Conservation (phyloP, 2,797 vertebrate genomes). For the Poeciliopsis infans region DNA sequence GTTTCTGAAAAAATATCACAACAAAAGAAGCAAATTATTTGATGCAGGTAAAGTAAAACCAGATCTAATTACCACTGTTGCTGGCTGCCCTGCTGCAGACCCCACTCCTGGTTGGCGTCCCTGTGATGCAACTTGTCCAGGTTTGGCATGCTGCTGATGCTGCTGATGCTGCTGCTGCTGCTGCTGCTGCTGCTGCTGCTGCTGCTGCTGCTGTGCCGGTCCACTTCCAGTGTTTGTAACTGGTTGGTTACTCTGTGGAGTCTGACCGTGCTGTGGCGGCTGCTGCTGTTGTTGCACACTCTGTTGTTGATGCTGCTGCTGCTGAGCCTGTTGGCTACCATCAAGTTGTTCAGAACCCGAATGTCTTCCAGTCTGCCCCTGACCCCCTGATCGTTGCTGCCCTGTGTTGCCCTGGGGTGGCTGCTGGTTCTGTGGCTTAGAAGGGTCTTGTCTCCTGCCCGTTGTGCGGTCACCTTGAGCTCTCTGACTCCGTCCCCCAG, state of each 20-base stretch:
- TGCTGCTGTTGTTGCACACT: conserved; percentile 67
- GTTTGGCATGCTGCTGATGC: conserved; percentile 78
- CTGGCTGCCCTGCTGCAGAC: conserved; percentile 73
- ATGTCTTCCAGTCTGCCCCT: conserved; percentile 72
- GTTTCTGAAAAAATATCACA: background rate
- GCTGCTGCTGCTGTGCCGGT: conserved; percentile 79
- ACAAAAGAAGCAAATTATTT: background rate
- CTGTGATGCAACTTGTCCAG: conserved; percentile 69
- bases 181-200: conserved; percentile 83
- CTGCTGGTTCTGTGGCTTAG: conserved; percentile 77
- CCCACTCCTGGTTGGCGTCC: conserved; percentile 76
- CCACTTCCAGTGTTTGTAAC: conserved; percentile 66
- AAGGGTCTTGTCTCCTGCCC: conserved; percentile 77
- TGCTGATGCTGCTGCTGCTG: conserved; percentile 62
- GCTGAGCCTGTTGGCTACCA: conserved; percentile 60
- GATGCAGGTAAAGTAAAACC: conserved; percentile 3
- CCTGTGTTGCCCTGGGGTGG: conserved; percentile 69
- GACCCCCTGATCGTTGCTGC: conserved; percentile 74
- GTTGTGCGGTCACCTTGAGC: conserved; percentile 77
- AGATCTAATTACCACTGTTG: conserved; percentile 81
- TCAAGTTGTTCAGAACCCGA: conserved; percentile 75
- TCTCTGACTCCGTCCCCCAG: conserved; percentile 85
- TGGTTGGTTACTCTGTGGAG: conserved; percentile 67
- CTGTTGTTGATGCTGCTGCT: conserved; percentile 43
- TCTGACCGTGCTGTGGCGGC: conserved; percentile 70